These are phyloP conservation scores for Heteronetta atricapilla DNA, from an alignment of 2,113 vertebrate genomes.

Conservation along the genomic window DNA sequence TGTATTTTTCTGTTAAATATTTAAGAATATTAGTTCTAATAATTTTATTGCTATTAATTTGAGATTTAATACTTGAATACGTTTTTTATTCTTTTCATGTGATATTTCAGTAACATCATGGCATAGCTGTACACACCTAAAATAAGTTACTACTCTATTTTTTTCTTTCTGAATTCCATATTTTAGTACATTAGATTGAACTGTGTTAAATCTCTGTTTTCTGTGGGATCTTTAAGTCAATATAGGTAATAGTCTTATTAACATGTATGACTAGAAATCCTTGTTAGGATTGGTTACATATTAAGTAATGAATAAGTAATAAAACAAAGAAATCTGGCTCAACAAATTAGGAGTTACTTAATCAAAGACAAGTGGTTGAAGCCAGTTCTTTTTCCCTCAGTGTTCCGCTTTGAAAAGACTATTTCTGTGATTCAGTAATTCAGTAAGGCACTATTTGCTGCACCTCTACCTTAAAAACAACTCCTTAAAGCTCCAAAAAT, in stretches of 20 bases:
- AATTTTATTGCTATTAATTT: not conserved
- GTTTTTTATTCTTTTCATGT: not conserved
- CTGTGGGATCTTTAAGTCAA: not conserved
- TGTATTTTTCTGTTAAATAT: not conserved
- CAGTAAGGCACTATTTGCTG: not conserved
- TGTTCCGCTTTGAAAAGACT: not conserved
- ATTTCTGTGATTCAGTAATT: constrained; percentile 7
- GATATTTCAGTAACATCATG: not conserved
- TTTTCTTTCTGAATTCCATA: not conserved
- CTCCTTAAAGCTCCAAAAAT: not conserved
- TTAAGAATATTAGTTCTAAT: not conserved
- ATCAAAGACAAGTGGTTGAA: not conserved
- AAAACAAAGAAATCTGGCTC: not conserved
- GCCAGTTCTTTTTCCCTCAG: not conserved
- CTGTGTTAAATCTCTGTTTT: not conserved
- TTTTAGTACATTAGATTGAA: not conserved
- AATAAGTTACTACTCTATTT: not conserved
- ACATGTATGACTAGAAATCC: not conserved
- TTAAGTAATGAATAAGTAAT: not conserved
- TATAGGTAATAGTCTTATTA: not conserved
- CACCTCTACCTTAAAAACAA: not conserved
- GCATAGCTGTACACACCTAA: not conserved
- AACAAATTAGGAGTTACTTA: not conserved
- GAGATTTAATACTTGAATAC: not conserved
- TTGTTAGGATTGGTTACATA: not conserved